Base-by-base conservation (phyloP, 2,888 invertebrate species). In the Lysandra coridon region DNA sequence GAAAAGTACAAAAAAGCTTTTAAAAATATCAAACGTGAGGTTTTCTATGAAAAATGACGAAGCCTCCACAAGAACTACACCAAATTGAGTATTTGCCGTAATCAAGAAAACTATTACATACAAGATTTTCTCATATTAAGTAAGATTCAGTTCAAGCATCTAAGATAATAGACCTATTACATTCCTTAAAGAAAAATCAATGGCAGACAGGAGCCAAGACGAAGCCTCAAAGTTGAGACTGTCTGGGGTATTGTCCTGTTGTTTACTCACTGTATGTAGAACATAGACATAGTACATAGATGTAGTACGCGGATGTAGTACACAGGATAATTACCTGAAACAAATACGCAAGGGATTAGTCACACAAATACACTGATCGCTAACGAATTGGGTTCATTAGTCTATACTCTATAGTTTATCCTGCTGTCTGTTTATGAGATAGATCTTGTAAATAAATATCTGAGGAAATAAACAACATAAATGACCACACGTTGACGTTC, bases 271-370 rank as follows among this genome's bases (percentile, higher is more conserved):
- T 62, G 62, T 62, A 64, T 30, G 64, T 64, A 64, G 12, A 30
- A 10, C 23, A 23, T 30, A 23, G 23, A 17, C 1, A 6, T 60
- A 60, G 60, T 62, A 62, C 4, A 57, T 57, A 49, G 17, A 64
- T 3, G 64, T 12, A 64, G 12, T 64, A 7, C 6, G 10, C 23
- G 49, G 53, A 23, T 23, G 62, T 64, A 64, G 64, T 64, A 64
- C 7, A 62, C 64, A 30, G 64, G 64, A 64, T 64, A 64, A 64
- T 64, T 64, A 64, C 64, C 64, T 64, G 64, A 64, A 64, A 64
- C 23, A 23, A 64, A 23, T 23, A 64, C 23, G 3, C 30, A 64
- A 4, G 64, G 1, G 64, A 23, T 64, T 64, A 64, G 64, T 64
- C 10, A 64, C 64, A 64, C 23, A 30, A 64, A 64, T 23, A 62